phyloP scores from a whole-genome alignment of 2,888 invertebrate species.

The Macrosiphum euphorbiae region DNA sequence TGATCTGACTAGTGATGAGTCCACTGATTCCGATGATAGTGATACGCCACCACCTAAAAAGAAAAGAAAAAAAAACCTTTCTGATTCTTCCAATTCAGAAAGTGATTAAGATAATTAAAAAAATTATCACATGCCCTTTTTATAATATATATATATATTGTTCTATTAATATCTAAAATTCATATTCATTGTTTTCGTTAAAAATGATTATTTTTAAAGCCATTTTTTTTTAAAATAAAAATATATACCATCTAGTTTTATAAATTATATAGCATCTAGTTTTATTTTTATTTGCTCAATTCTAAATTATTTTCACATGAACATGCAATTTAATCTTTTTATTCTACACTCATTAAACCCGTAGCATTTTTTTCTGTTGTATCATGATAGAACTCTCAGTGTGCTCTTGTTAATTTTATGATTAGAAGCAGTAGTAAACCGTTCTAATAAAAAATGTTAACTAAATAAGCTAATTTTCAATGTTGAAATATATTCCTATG shows the following conservation, averaged over 20 bases:
- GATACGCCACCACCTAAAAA: neutral
- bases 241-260: neutral
- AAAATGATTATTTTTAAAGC: neutral
- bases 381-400: neutral
- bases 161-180: neutral
- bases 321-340: neutral
- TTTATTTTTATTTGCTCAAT: neutral
- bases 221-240: neutral
- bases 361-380: neutral
- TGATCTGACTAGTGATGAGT: neutral
- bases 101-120: neutral
- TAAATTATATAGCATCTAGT: neutral
- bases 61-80: neutral
- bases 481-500: neutral
- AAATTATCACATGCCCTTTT: neutral
- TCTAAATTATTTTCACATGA: neutral
- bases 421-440: neutral
- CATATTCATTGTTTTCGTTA: neutral
- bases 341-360: neutral
- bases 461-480: neutral
- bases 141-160: neutral
- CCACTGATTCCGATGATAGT: neutral
- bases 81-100: neutral
- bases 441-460: neutral
- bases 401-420: neutral